Conservation (phyloP, 2,888 invertebrate species). For the Monochamus alternatus region DNA sequence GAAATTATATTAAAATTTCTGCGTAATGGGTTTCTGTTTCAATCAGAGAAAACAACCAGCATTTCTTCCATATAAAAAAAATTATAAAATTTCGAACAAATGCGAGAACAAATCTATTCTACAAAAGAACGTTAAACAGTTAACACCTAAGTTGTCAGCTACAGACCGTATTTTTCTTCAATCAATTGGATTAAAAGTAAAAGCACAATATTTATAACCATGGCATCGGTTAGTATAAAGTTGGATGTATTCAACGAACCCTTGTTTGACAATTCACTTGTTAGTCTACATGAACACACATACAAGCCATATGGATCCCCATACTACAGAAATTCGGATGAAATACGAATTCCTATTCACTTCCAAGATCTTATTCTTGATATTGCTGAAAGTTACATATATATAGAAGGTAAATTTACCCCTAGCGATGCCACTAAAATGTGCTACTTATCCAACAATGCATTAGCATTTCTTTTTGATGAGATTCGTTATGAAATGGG, state of each 20-base stretch:
- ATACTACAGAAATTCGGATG: too few relatives aligned
- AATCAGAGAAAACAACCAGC: too few relatives aligned
- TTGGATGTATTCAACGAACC: too few relatives aligned
- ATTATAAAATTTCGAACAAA: background rate
- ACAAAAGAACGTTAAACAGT: background rate
- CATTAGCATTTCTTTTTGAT: constrained; percentile 24
- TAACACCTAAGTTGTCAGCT: background rate
- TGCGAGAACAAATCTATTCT: background rate
- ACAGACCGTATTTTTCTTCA: background rate
- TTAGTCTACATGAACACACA: too few relatives aligned
- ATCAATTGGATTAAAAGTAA: background rate
- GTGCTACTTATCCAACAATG: constrained; percentile 31
- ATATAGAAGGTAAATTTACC: constrained; percentile 36
- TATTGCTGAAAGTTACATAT: constrained; percentile 34
- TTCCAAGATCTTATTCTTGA: constrained; percentile 39
- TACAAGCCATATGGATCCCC: too few relatives aligned
- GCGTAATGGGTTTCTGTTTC: too few relatives aligned
- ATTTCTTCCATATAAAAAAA: background rate
- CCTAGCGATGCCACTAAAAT: constrained; percentile 23
- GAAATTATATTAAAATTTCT: constrained; percentile 15
- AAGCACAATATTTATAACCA: background rate
- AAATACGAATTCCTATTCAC: constrained; percentile 3
- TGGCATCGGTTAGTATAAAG: background rate
- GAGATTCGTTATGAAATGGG: constrained; percentile 35
- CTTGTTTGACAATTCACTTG: too few relatives aligned